These are phyloP conservation scores for Pantelozetes paolii DNA, from an alignment of 2,888 invertebrate genomes.

Conservation along the genomic window DNA sequence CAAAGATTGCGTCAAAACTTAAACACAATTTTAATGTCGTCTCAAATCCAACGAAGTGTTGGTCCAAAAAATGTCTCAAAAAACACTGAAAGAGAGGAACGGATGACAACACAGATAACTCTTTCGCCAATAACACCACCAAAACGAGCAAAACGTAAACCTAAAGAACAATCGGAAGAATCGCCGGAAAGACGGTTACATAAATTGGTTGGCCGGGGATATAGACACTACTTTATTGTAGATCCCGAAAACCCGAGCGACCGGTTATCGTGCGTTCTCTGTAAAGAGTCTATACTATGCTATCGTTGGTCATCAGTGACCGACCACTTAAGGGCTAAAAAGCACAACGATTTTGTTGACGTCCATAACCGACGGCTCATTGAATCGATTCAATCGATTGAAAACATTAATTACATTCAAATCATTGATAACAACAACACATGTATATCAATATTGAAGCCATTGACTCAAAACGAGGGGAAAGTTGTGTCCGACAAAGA, in stretches of 20 bases:
- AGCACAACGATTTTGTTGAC: background rate
- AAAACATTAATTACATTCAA: too few species aligned
- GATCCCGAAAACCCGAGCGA: background rate
- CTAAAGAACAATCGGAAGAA: conserved; percentile 16
- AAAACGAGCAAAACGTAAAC: background rate
- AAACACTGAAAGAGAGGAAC: background rate
- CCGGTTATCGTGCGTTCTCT: background rate
- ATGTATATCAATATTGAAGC: too few species aligned
- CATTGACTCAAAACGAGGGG: too few species aligned
- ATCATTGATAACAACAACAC: too few species aligned
- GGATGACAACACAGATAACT: background rate
- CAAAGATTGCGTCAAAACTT: background rate
- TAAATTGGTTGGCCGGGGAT: background rate
- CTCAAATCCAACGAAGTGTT: background rate
- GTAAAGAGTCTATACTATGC: background rate
- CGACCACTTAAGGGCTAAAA: conserved; percentile 13
- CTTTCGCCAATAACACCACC: background rate
- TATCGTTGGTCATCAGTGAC: conserved; percentile 27
- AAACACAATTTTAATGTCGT: background rate
- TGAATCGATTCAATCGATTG: too few species aligned
- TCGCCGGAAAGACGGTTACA: background rate
- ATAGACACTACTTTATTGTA: background rate
- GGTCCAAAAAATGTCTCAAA: background rate
- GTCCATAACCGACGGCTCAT: too few species aligned
- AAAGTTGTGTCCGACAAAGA: too few species aligned